Evolutionary conservation across 2,797 vertebrate genomes (phyloP).

Genomic region (Scleropages formosus): DNA sequence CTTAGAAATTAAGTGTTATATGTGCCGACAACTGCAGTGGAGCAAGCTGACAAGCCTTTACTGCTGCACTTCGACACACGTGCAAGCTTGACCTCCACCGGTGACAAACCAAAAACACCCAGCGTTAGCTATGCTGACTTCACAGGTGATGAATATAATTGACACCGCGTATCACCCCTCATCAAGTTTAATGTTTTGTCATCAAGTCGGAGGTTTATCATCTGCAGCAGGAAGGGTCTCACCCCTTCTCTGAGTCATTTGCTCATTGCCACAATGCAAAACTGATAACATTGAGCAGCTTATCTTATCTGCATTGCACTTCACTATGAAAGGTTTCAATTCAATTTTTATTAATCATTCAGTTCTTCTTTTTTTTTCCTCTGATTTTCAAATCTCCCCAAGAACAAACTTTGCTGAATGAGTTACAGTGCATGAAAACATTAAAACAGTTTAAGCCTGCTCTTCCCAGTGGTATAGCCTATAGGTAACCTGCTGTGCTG

Average conservation of each 20-base stretch:
- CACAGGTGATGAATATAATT: constrained; percentile 47
- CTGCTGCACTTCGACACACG: not conserved
- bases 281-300: constrained; percentile 51
- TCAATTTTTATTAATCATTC: too few relatives aligned
- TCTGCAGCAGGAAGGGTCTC: constrained; percentile 44
- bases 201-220: constrained; percentile 57
- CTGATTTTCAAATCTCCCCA: too few relatives aligned
- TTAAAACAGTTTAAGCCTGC: too few relatives aligned
- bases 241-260: constrained; percentile 58
- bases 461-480: too few relatives aligned
- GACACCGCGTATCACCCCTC: constrained; percentile 40
- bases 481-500: too few relatives aligned
- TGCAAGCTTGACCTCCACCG: not conserved
- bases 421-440: too few relatives aligned
- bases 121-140: not conserved
- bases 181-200: constrained; percentile 58
- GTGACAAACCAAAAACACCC: constrained; percentile 5
- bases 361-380: too few relatives aligned
- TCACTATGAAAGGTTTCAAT: not conserved
- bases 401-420: too few relatives aligned
- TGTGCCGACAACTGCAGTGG: not conserved
- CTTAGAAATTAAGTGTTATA: not conserved
- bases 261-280: constrained; percentile 54
- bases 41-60: not conserved
- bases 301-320: not conserved